These are phyloP conservation scores for Sabatieria punctata DNA, from an alignment of 2,888 invertebrate genomes.

Conservation along the genomic window DNA sequence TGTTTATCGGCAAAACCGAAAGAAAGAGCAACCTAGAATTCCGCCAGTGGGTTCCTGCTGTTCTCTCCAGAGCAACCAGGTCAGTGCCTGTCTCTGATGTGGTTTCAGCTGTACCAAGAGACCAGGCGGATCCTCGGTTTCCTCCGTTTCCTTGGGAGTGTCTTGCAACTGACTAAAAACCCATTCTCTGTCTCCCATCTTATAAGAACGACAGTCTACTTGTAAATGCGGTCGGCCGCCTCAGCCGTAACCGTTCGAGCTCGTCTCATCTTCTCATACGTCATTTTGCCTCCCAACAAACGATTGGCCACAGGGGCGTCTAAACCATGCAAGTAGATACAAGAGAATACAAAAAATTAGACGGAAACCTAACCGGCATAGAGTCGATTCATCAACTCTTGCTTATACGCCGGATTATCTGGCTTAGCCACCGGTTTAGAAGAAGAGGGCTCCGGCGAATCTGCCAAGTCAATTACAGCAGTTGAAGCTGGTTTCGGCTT, in stretches of 20 bases:
- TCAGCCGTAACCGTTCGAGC: conserved; percentile 16
- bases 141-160: conserved; percentile 7
- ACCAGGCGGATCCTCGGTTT: conserved; percentile 4
- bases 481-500: no score
- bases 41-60: conserved; percentile 63
- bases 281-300: conserved; percentile 25
- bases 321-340: no score
- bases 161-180: conserved; percentile 1
- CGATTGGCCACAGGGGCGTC: conserved; percentile 8
- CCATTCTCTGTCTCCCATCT: conserved; percentile 11
- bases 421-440: no score
- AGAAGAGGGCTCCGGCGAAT: no score
- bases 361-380: no score
- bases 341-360: no score
- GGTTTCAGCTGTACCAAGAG: conserved; percentile 43
- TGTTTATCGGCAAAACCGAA: not conserved
- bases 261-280: conserved; percentile 14
- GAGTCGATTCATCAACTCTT: no score
- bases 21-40: conserved; percentile 49
- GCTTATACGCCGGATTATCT: no score
- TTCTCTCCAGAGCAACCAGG: conserved; percentile 79
- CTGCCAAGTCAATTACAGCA: no score
- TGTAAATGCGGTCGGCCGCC: conserved; percentile 15
- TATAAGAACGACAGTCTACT: conserved; percentile 14
- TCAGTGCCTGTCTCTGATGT: conserved; percentile 66